phyloP scores from a whole-genome alignment of 2,888 invertebrate species.

The Thecophora atra region DNA sequence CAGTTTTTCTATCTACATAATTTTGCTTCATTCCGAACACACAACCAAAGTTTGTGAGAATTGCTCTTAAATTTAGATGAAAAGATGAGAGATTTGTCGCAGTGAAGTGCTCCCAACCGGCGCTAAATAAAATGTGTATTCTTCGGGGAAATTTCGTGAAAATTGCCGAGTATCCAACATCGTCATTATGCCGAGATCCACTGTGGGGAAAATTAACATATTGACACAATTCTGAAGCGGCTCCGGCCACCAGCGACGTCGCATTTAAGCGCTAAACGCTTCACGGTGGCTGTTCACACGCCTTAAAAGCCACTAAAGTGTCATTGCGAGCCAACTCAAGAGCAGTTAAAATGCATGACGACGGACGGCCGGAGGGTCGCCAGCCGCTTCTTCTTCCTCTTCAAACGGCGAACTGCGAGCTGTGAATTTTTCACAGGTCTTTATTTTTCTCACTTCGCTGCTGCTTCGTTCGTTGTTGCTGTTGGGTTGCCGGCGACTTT shows the following conservation, averaged over 20 bases:
- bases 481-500: slow-evolving; percentile 35
- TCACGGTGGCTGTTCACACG: slow-evolving; percentile 47
- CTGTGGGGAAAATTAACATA: slow-evolving; percentile 54
- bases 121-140: not conserved
- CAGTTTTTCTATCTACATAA: no score
- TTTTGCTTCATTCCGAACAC: no score
- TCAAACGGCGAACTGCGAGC: slow-evolving; percentile 47
- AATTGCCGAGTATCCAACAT: slow-evolving; percentile 38
- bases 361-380: slow-evolving; percentile 15
- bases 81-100: not conserved
- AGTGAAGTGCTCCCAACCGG: not conserved
- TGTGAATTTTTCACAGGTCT: slow-evolving; percentile 43
- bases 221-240: slow-evolving; percentile 59
- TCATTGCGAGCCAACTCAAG: slow-evolving; percentile 60
- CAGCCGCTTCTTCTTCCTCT: slow-evolving; percentile 41
- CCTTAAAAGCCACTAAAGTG: slow-evolving; percentile 61
- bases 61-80: no score
- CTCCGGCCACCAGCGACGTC: slow-evolving; percentile 40
- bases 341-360: slow-evolving; percentile 48
- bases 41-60: no score
- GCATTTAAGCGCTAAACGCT: slow-evolving; percentile 28
- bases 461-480: slow-evolving; percentile 3
- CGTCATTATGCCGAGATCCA: not conserved
- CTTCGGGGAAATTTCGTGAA: slow-evolving; percentile 33
- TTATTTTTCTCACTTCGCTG: slow-evolving; percentile 36